phyloP scores from a whole-genome alignment of 2,888 invertebrate genomes.

The Lumbricus terrestris region DNA sequence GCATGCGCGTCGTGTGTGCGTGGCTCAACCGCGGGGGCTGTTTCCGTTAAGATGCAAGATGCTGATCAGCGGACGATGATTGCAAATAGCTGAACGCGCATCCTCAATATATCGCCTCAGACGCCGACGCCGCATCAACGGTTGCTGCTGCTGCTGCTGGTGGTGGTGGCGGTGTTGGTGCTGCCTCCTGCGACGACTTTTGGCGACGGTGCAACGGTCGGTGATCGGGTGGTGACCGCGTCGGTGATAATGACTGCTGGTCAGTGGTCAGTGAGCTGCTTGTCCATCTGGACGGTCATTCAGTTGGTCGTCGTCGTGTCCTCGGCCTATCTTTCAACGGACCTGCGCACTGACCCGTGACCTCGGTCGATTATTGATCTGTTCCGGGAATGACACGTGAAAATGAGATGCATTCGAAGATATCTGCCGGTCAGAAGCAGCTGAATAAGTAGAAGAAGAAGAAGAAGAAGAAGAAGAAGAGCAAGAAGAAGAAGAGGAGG shows the following conservation, averaged over 20 bases:
- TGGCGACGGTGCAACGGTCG: neutral
- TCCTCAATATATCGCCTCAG: neutral
- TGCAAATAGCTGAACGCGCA: neutral
- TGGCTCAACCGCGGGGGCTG: neutral
- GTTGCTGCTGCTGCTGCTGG: neutral
- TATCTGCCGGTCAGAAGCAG: neutral
- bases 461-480: too few relatives aligned
- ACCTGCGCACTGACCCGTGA: neutral
- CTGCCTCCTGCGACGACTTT: neutral
- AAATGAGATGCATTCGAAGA: neutral
- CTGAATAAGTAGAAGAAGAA: neutral
- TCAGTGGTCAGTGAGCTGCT: too few relatives aligned
- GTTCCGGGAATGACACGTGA: neutral
- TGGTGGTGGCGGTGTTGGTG: too few relatives aligned
- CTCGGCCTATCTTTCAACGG: neutral
- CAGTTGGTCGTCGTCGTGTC: neutral
- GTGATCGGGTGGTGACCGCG: neutral
- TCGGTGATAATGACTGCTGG: neutral
- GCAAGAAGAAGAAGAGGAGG: too few relatives aligned
- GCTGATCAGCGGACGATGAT: too few relatives aligned
- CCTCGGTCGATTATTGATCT: neutral
- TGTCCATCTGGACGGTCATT: neutral
- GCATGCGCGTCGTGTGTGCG: neutral
- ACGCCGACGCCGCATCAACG: neutral
- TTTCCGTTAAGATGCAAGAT: neutral